Base-by-base conservation (phyloP, 2,797 vertebrate species). In the Lagorchestes hirsutus region DNA sequence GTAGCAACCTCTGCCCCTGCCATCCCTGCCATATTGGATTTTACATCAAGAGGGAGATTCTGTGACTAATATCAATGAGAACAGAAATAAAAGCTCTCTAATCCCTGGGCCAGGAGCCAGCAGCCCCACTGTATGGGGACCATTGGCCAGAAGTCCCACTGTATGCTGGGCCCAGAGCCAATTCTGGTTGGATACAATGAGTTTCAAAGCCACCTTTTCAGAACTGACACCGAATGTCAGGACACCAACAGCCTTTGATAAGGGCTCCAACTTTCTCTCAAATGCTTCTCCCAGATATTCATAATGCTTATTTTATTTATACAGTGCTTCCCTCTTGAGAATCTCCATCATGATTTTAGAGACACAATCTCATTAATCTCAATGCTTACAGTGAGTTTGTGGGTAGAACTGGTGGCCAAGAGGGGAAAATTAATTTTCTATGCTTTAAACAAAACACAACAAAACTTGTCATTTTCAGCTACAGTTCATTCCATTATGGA, bases 41-140 rank as follows among this genome's bases (percentile, higher is more conserved):
- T 93, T 96, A 92, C 95, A 97, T 98, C 97, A 97, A 98, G 97
- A 97, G 93, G 67, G 97, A 98, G 97, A 98, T 98, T 98, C 97
- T 98, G 97, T 98, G 97, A 97, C 97, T 97, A 98, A 97, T 98
- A 97, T 97, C 97, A 98, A 98, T 98, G 98, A 98, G 97, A 98
- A 98, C 97, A 98, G 97, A 98, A 97, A 97, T 97, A 93, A 98
- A 98, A 98, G 97, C 96, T 95, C 92, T 97, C 97, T 98, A 98
- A 98, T 98, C 98, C 98, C 96, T 90, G 97, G 98, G 97, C 97
- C 95, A 90, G 95, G 95, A 8, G 97, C 98, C 98, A 98, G 97
- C 92, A 93, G 0, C 62, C 97, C 95, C 98, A 97, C 97, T 98
- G 97, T 97, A 98, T 4, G 0, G 96, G 95, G 97, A 50, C 97